Conservation (phyloP, 1,140 invertebrate genomes). For the Kradibia gibbosae region DNA sequence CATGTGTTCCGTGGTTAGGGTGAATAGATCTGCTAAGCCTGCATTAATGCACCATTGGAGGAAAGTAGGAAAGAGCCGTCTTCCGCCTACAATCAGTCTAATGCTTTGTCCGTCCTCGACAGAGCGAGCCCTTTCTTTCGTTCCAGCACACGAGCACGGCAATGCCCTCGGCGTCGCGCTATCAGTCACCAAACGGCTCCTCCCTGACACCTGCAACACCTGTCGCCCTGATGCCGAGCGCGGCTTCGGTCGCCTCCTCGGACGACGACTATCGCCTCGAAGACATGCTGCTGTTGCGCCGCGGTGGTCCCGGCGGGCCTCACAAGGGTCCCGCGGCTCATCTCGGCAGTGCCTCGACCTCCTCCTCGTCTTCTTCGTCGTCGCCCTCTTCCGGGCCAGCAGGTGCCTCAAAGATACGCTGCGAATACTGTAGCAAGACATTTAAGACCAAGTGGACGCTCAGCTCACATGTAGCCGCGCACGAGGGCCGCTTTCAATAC, state of each 20-base stretch:
- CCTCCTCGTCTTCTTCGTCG: background rate
- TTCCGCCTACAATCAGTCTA: background rate
- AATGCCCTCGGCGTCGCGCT: slow-evolving; percentile 40
- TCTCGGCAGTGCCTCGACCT: slow-evolving; percentile 28
- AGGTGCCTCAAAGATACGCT: slow-evolving; percentile 61
- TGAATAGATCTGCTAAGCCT: too few relatives aligned
- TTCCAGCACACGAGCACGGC: slow-evolving; percentile 36
- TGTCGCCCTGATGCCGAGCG: background rate
- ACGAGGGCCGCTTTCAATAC: slow-evolving; percentile 69
- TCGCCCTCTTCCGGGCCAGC: background rate
- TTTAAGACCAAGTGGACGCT: slow-evolving; percentile 71
- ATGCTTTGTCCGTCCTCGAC: background rate
- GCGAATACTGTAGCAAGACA: slow-evolving; percentile 70
- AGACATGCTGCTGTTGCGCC: slow-evolving; percentile 66
- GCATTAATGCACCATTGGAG: too few relatives aligned
- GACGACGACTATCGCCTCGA: slow-evolving; percentile 67
- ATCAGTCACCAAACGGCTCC: slow-evolving; percentile 15
- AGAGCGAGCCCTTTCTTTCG: slow-evolving; percentile 35
- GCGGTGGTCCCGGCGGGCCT: slow-evolving; percentile 54
- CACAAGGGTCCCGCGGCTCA: slow-evolving; percentile 43
- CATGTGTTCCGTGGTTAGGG: too few relatives aligned
- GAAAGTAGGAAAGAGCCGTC: too few relatives aligned
- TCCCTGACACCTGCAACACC: background rate
- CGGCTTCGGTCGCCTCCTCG: background rate
- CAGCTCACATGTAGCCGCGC: slow-evolving; percentile 70